These are phyloP conservation scores for Drosophila sturtevanti DNA, from an alignment of 1,140 invertebrate species.

Conservation along the genomic window DNA sequence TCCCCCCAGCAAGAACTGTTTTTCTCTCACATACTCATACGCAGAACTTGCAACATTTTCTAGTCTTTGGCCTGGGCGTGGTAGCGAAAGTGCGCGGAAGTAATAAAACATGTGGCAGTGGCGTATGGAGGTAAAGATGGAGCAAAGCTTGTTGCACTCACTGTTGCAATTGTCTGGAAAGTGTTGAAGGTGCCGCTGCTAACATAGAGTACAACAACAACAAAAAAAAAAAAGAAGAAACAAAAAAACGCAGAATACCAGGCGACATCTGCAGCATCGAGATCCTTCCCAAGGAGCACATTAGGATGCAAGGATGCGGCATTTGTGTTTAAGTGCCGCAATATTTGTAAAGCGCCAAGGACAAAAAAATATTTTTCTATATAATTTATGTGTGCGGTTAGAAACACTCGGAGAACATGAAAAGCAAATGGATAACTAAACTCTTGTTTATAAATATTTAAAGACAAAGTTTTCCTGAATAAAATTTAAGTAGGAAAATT, in stretches of 20 bases:
- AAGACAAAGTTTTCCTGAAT: background rate
- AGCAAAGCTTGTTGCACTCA: conserved; percentile 64
- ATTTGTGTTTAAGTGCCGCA: conserved; percentile 73
- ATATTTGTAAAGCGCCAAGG: conserved; percentile 66
- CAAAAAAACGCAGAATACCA: conserved; percentile 14
- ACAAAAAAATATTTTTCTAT: conserved; percentile 40
- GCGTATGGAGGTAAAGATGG: conserved; percentile 11
- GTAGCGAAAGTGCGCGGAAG: conserved; percentile 76
- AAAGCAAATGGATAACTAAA: conserved; percentile 4
- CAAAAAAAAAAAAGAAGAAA: background rate
- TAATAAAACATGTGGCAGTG: conserved; percentile 68
- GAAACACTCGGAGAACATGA: conserved; percentile 32
- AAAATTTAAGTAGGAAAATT: too few relatives aligned
- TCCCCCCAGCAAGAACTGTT: conserved; percentile 58
- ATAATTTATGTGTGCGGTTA: conserved; percentile 59
- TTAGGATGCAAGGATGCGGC: conserved; percentile 54
- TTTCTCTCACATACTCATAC: conserved; percentile 47
- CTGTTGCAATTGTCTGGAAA: conserved; percentile 70
- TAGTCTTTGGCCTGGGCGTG: conserved; percentile 31
- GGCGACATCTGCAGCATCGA: conserved; percentile 9
- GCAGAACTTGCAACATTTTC: conserved; percentile 45
- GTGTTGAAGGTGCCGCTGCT: conserved; percentile 45
- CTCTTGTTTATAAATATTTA: background rate
- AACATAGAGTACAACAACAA: too few relatives aligned
- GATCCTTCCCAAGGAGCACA: conserved; percentile 26